These are phyloP conservation scores for Drosophila pallidifrons DNA, from an alignment of 1,140 invertebrate species.

Conservation along the genomic window DNA sequence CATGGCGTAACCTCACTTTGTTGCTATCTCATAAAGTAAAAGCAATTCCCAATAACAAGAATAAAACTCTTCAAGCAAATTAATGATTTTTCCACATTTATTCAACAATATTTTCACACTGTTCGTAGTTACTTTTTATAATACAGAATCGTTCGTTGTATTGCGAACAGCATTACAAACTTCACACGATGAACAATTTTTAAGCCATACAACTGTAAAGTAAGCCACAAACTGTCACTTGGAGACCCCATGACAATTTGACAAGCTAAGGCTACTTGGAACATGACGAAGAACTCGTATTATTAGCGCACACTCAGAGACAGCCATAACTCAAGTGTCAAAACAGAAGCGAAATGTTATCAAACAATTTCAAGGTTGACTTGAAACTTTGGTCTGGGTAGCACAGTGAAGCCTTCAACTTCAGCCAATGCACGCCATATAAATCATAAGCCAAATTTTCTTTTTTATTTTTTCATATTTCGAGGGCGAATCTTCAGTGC, in stretches of 20 bases:
- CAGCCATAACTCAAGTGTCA: slow-evolving; percentile 69
- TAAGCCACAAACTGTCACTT: slow-evolving; percentile 5
- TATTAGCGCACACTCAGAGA: slow-evolving; percentile 60
- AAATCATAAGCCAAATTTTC: slow-evolving; percentile 56
- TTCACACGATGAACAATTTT: background rate
- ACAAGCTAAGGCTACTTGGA: slow-evolving; percentile 24
- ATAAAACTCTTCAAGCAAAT: background rate
- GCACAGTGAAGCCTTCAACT: slow-evolving; percentile 49
- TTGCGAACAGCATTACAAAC: slow-evolving; percentile 16
- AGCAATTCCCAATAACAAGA: background rate
- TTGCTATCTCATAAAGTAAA: background rate
- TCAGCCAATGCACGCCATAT: slow-evolving; percentile 52
- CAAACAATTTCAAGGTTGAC: slow-evolving; percentile 78
- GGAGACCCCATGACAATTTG: slow-evolving; percentile 9
- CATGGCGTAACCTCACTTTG: background rate
- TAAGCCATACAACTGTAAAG: slow-evolving; percentile 8
- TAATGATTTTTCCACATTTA: background rate
- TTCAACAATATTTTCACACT: background rate
- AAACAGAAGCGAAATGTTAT: slow-evolving; percentile 72
- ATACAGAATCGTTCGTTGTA: background rate
- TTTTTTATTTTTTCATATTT: slow-evolving; percentile 3
- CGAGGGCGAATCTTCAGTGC: background rate
- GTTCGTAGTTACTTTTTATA: background rate
- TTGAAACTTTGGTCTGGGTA: slow-evolving; percentile 19
- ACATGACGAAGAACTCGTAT: slow-evolving; percentile 25